Base-by-base conservation (phyloP, 2,797 vertebrate genomes). In the Sebastes reedi region DNA sequence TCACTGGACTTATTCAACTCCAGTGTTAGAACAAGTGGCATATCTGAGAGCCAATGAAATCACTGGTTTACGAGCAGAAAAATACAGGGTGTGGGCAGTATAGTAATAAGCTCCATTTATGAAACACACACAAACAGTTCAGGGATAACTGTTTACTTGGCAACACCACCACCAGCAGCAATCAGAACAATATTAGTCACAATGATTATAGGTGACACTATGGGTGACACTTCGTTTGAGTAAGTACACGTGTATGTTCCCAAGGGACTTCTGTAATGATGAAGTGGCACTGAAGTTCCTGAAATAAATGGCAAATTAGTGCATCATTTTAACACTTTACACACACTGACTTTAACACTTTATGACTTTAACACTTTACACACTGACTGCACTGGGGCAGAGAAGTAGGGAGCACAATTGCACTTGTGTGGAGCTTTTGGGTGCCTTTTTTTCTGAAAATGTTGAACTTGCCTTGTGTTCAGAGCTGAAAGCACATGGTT, bases 1-100 rank as follows among this genome's bases (percentile, higher is more conserved):
- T 94, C 91, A 92, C 79, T 79, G 86, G 88, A 90, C 69, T 86
- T 82, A 85, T 89, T 88, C 80, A 88, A 55, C 72, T 55, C 54
- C 54, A 13, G 68, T 75, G 75, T 87, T 79, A 29, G 60, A 80
- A 90, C 85, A 85, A 87, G 80, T 81, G 70, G 81, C 66, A 74
- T 68, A 30, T 70, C 13, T 14, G 71, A 22, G 42, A 84, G 69
- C 81, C 81, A 88, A 80, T 83, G 16, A 84, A 82, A 68, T 69
- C 68, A 77, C 29, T 60, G 25, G 55, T 67, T 84, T 54, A 46
- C 67, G 39, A 75, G 27, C 10, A 75, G 58, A 74, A 67, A 84
- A 67, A 84, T 22, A 61, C 68, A 87, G 36, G 46, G 64, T 75
- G 62, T 71, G 14, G 42, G 46, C 27, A 56, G 61, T 66, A 32